Evolutionary conservation across 2,797 vertebrate species (phyloP).

Genomic region (Bothrops alternatus): DNA sequence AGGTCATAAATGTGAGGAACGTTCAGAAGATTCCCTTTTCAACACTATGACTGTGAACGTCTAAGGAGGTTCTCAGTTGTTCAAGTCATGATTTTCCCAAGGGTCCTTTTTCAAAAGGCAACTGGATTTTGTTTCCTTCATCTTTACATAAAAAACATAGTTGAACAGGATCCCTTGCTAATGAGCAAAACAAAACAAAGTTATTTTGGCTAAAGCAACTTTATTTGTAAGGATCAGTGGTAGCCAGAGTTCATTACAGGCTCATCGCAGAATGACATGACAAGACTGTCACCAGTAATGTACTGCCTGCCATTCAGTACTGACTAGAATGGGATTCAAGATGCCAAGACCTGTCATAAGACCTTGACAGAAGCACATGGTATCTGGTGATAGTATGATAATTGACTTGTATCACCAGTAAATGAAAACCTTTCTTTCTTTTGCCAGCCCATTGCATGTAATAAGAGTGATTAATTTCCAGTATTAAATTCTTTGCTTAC

Average conservation of each 20-base stretch:
- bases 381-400: slow-evolving; percentile 37
- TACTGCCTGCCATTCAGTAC: slow-evolving; percentile 30
- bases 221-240: slow-evolving; percentile 41
- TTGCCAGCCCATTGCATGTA: background rate
- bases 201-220: slow-evolving; percentile 44
- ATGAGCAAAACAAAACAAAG: slow-evolving; percentile 50
- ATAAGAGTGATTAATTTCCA: slow-evolving; percentile 39
- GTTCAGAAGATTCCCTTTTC: background rate
- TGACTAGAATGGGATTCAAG: slow-evolving; percentile 29
- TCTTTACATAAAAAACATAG: background rate
- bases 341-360: slow-evolving; percentile 38
- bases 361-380: slow-evolving; percentile 26
- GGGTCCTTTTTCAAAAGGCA: background rate
- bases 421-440: slow-evolving; percentile 1
- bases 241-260: slow-evolving; percentile 42
- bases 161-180: background rate
- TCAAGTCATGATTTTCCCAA: background rate
- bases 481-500: background rate
- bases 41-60: background rate
- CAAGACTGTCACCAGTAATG: slow-evolving; percentile 31
- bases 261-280: slow-evolving; percentile 33
- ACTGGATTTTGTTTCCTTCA: background rate
- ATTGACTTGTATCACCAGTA: slow-evolving; percentile 33
- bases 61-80: background rate
- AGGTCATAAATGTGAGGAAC: background rate